phyloP scores from a whole-genome alignment of 2,113 vertebrate genomes.

The Enhydra lutris region DNA sequence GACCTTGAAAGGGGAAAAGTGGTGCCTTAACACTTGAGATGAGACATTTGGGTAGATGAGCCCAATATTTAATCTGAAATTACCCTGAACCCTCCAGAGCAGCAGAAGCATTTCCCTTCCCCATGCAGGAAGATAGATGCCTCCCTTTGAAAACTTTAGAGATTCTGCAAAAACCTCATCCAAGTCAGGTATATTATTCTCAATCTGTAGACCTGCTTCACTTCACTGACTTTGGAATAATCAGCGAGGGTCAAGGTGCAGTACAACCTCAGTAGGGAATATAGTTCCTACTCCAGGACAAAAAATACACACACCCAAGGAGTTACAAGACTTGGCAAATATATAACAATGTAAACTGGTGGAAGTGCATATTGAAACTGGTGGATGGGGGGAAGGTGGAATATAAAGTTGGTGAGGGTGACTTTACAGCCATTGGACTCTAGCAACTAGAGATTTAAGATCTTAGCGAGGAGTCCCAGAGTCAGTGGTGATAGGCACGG shows the following conservation, averaged over 20 bases:
- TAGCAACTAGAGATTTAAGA: neutral
- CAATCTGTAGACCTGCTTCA: neutral
- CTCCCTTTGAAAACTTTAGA: neutral
- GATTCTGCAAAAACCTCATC: neutral
- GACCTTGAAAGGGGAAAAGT: neutral
- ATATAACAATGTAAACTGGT: neutral
- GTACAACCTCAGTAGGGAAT: neutral
- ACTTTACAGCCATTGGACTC: neutral
- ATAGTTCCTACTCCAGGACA: neutral
- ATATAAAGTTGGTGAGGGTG: neutral
- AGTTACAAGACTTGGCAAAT: neutral
- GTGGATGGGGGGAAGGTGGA: neutral
- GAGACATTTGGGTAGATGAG: neutral
- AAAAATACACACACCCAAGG: neutral
- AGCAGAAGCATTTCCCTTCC: neutral
- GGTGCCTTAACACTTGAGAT: neutral
- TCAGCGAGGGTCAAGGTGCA: neutral
- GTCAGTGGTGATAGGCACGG: neutral
- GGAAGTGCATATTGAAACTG: neutral
- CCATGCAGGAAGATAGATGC: neutral
- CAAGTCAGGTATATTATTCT: neutral
- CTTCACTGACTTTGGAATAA: neutral
- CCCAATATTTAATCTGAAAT: neutral
- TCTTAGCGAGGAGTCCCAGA: neutral
- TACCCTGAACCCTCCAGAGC: neutral